phyloP scores from a whole-genome alignment of 2,797 vertebrate species.

The Sciaenops ocellatus region DNA sequence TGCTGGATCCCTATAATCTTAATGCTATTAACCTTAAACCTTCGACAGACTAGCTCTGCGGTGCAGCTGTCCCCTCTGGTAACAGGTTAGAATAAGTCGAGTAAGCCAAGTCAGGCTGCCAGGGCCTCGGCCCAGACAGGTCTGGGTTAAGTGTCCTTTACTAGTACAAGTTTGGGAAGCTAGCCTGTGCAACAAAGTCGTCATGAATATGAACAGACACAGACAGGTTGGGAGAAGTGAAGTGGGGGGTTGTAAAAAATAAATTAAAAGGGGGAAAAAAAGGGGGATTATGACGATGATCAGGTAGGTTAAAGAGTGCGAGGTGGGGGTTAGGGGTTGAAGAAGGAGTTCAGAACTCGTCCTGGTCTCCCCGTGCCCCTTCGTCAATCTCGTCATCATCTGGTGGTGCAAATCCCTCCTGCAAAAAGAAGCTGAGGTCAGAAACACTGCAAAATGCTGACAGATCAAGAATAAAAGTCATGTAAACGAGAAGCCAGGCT shows the following conservation, averaged over 20 bases:
- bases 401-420: constrained; percentile 96
- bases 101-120: constrained; percentile 49
- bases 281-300: constrained; percentile 40
- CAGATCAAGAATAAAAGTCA: neutral
- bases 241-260: constrained; percentile 28
- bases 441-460: neutral
- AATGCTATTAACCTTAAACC: constrained; percentile 49
- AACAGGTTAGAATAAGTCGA: constrained; percentile 51
- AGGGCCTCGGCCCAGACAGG: constrained; percentile 51
- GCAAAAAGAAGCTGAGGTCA: constrained; percentile 39
- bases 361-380: constrained; percentile 88
- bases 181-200: constrained; percentile 53
- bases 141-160: constrained; percentile 53
- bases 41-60: constrained; percentile 35
- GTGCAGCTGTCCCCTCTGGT: constrained; percentile 41
- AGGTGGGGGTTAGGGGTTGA: constrained; percentile 23
- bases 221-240: constrained; percentile 34
- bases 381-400: constrained; percentile 92
- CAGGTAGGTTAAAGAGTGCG: constrained; percentile 41
- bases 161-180: constrained; percentile 52
- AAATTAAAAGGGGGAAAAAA: constrained; percentile 26
- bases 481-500: neutral
- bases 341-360: constrained; percentile 89
- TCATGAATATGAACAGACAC: constrained; percentile 47
- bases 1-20: constrained; percentile 64